Base-by-base conservation (phyloP, 2,888 invertebrate species). In the Trachelus tabidus region DNA sequence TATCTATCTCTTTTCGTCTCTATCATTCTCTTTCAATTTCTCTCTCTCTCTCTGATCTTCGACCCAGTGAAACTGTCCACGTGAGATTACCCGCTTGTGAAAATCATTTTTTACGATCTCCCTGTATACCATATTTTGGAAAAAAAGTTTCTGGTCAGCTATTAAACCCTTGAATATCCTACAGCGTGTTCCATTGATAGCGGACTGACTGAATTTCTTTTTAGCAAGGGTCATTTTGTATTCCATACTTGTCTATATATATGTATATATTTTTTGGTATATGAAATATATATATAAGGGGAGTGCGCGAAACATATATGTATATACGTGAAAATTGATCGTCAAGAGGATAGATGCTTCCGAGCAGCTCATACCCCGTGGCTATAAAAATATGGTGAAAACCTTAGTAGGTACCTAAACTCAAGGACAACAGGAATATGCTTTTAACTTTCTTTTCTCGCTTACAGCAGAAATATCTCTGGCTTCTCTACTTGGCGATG, bases 341-440 rank as follows among this genome's bases (percentile, higher is more conserved):
- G 9, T 56, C 23, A 40, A 34, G 76, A 78, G 77, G 79, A 80
- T 79, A 76, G 78, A 78, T 77, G 76, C 79, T 78, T 75, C 81
- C 76, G 68, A 80, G 82, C 75, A 76, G 82, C 75, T 80, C 84
- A 75, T 83, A 82, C 80, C 84, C 80, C 75, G 37, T 75, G 82
- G 84, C 81, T 83, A 85, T 88, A 89, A 88, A 88, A 89, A 88
- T 89, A 86, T 84, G 81, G 79, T 82, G 80, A 73, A 79, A 81
- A 77, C 79, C 83, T 80, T 81, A 75, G 74, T 34, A 81, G 77
- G 81, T 79, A 77, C 83, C 81, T 85, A 86, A 88, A 87, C 84
- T 86, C 84, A 86, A 88, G 84, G 85, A 85, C 85, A 85, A 89
- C 88, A 87, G 87, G 85, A 85, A 86, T 88, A 88, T 89, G 89